A percentile compares a stretch with the other conserved stretches of the same genome.
phyloP scores from a whole-genome alignment of 1,140 invertebrate genomes.

The Philotrypesis tridentata region DNA sequence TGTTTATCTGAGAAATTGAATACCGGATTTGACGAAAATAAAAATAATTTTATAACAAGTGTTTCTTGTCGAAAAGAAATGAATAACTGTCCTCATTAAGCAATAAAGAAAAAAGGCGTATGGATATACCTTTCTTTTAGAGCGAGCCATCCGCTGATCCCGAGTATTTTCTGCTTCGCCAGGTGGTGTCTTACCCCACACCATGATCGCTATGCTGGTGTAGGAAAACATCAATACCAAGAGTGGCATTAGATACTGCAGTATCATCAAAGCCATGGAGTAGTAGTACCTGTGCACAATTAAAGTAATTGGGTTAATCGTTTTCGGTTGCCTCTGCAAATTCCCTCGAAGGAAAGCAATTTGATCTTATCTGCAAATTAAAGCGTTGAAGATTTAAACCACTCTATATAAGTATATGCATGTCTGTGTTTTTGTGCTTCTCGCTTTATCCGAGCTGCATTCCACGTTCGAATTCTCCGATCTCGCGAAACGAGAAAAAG shows the following conservation, averaged over 20 bases:
- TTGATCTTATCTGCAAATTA: neutral
- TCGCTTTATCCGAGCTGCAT: too few species aligned
- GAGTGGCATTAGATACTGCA: constrained; percentile 91
- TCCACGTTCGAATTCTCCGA: too few species aligned
- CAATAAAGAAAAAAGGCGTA: too few species aligned
- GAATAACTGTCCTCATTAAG: too few species aligned
- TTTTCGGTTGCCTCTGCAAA: neutral
- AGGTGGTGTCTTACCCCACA: constrained; percentile 90
- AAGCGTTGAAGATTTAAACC: neutral
- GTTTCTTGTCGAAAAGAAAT: too few species aligned
- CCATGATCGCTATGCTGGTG: constrained; percentile 86
- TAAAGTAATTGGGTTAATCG: neutral
- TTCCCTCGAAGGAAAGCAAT: neutral
- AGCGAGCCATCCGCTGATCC: constrained; percentile 87
- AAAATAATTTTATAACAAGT: too few species aligned
- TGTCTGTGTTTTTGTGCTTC: too few species aligned
- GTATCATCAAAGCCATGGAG: constrained; percentile 83
- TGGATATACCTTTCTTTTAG: constrained; percentile 92
- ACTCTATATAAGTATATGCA: too few species aligned
- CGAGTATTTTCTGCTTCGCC: constrained; percentile 88
- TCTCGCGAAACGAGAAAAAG: too few species aligned
- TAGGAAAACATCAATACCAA: constrained; percentile 91
- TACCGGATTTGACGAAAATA: too few species aligned
- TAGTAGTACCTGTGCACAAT: constrained; percentile 77
- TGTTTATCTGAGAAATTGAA: too few species aligned